Evolutionary conservation across 2,113 vertebrate genomes (phyloP).

Genomic region (Poeciliopsis turrubarensis): DNA sequence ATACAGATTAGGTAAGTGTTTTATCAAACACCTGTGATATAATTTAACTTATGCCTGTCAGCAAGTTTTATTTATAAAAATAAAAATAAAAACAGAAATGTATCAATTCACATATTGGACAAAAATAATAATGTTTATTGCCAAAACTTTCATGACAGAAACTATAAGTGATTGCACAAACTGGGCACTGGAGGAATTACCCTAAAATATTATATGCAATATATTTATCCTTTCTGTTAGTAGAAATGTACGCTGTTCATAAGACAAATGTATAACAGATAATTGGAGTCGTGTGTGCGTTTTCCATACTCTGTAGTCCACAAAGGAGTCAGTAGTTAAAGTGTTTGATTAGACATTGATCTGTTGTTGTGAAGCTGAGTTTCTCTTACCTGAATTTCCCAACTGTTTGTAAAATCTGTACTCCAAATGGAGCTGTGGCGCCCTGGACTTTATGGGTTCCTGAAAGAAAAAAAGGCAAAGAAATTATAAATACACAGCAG

Average conservation of each 20-base stretch:
- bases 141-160: no score
- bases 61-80: neutral
- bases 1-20: neutral
- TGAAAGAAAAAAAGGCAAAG: constrained; percentile 59
- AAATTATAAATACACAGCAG: neutral
- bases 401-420: constrained; percentile 99
- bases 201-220: neutral
- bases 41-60: neutral
- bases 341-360: neutral
- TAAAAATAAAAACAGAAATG: no score
- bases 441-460: constrained; percentile 98
- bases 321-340: neutral
- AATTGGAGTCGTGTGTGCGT: neutral
- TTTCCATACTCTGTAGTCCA: neutral
- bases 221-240: neutral
- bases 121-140: no score
- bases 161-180: neutral
- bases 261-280: neutral
- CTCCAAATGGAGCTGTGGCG: constrained; percentile 96
- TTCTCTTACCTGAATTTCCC: constrained; percentile 88
- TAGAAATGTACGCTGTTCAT: neutral
- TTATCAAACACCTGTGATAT: neutral
- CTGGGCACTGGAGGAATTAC: neutral
- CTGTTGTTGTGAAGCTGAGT: neutral
- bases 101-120: no score